Evolutionary conservation across 2,797 vertebrate genomes (phyloP), one percentile per base, ranked within the genome.

Genomic region (Mallotus villosus): DNA sequence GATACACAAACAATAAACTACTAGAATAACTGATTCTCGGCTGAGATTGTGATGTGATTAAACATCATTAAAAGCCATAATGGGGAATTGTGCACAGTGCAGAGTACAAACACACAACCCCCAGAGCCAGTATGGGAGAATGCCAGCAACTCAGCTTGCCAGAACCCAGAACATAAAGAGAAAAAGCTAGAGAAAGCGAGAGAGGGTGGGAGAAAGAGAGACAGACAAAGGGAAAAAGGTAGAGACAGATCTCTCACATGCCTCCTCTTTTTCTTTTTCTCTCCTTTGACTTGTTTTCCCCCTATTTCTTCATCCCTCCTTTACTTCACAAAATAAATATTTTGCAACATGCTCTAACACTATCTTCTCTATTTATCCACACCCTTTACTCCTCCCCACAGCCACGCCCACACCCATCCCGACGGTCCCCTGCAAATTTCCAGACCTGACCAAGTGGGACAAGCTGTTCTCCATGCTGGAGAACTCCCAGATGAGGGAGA

Each of bases 401-500:
- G 88, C 89, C 66, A 88, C 82, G 3, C 69, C 82, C 0, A 88
- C 78, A 37, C 24, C 83, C 9, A 46, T 14, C 9, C 41, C 41
- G 9, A 46, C 9, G 4, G 5, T 69, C 1, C 91, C 93, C 0
- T 97, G 95, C 2, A 87, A 27, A 1, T 78, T 80, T 57, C 19
- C 69, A 3, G 92, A 92, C 22, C 77, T 92, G 68, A 93, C 87
- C 4, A 93, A 94, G 77, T 99, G 97, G 97, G 97, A 99, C 92
- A 99, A 98, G 84, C 90, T 99, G 63, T 98, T 99, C 89, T 94
- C 93, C 63, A 97, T 98, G 97, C 87, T 99, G 73, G 98, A 99
- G 91, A 94, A 98, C 93, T 97, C 96, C 0, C 96, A 99, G 88
- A 99, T 98, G 98, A 94, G 95, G 75, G 95, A 99, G 90, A 95